phyloP scores from a whole-genome alignment of 2,797 vertebrate genomes.

The Chaetophractus vellerosus region DNA sequence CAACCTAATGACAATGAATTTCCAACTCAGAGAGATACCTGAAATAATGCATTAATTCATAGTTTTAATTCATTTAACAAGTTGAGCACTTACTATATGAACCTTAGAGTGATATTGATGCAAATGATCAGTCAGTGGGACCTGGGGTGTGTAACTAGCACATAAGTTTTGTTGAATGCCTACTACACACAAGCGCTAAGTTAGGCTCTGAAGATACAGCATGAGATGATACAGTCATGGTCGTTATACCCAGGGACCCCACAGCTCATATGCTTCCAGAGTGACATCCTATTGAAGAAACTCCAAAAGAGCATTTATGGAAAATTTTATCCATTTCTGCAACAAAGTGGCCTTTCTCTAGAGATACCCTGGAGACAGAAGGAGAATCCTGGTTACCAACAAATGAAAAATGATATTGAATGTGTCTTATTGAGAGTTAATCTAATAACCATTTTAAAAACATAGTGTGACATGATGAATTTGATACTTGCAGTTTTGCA shows the following conservation, averaged over 20 bases:
- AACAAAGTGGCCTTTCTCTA: neutral
- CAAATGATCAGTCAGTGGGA: neutral
- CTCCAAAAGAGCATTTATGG: neutral
- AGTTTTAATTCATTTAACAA: neutral
- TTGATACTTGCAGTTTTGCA: constrained; percentile 45
- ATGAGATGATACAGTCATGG: neutral
- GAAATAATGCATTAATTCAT: neutral
- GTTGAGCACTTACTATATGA: neutral
- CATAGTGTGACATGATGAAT: constrained; percentile 16
- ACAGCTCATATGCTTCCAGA: neutral
- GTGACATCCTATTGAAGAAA: neutral
- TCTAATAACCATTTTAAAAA: constrained; percentile 58
- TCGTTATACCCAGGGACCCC: neutral
- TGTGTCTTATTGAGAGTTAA: neutral
- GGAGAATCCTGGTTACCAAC: neutral
- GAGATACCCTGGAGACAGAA: neutral
- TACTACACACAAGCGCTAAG: neutral
- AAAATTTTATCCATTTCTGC: neutral
- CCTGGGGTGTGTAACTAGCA: neutral
- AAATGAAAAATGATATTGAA: neutral
- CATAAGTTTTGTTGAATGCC: neutral
- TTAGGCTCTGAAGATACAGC: neutral
- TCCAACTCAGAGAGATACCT: neutral
- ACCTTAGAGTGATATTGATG: neutral
- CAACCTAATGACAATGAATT: neutral